Percentiles rank a stretch among this genome's conserved stretches.
Conservation (phyloP, 2,113 vertebrate species). For the Engystomops pustulosus region DNA sequence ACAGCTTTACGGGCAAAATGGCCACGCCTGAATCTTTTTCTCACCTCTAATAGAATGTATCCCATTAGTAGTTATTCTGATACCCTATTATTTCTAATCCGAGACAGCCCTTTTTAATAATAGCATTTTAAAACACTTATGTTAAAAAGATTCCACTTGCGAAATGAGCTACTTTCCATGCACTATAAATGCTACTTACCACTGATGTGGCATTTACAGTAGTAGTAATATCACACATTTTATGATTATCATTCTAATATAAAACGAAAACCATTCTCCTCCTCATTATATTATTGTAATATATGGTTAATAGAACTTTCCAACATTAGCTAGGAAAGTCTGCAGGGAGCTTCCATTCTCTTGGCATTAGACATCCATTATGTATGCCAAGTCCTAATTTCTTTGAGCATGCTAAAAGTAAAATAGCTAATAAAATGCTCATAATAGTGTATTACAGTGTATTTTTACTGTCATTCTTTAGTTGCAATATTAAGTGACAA, state of each 20-base stretch:
- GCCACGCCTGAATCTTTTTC: too few relatives aligned
- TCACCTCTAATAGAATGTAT: too few relatives aligned
- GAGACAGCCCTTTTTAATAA: too few relatives aligned
- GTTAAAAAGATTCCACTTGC: background rate
- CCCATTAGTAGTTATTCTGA: too few relatives aligned
- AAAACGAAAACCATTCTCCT: background rate
- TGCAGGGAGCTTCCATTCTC: background rate
- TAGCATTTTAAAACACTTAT: background rate
- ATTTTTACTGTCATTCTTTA: background rate
- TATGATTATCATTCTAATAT: background rate
- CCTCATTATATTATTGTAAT: background rate
- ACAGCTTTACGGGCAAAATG: too few relatives aligned
- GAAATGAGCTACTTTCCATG: background rate
- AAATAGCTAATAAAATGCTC: background rate
- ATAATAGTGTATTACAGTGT: background rate
- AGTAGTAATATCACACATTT: background rate
- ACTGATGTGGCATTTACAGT: background rate
- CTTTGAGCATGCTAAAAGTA: background rate
- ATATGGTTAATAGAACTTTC: too few relatives aligned
- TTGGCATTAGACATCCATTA: conserved; percentile 6
- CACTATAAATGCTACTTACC: background rate
- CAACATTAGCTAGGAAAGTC: background rate
- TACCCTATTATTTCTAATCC: too few relatives aligned
- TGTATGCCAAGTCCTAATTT: background rate
- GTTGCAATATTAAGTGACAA: background rate